Evolutionary conservation across 2,888 invertebrate genomes (phyloP), one percentile per base, ranked within the genome.

Genomic region (Brassicogethes aeneus): DNA sequence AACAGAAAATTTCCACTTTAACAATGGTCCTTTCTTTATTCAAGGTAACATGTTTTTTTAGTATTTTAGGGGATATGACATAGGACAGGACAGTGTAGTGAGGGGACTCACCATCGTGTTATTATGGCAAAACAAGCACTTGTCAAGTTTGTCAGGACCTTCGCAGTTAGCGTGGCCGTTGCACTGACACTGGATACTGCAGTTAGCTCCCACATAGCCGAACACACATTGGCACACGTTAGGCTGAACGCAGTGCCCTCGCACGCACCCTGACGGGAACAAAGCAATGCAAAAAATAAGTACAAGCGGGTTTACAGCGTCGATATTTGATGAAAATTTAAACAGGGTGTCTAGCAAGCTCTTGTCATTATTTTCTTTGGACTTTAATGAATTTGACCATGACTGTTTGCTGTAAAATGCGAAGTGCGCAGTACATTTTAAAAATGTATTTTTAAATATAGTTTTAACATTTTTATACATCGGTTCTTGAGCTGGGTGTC

Each of bases 151-250:
- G 61, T 89, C 86, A 3, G 89, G 89, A 1, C 91, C 89, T 56
- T 80, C 82, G 64, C 95, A 96, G 64, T 93, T 79, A 42, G 93
- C 86, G 69, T 95, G 93, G 0, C 92, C 92, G 64, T 95, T 93
- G 65, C 95, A 96, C 64, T 89, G 83, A 64, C 95, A 95, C 67
- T 91, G 88, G 47, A 88, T 88, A 54, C 88, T 88, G 66, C 95
- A 96, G 71, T 93, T 92, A 52, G 84, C 82, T 39, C 95, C 94
- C 15, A 95, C 92, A 67, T 88, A 95, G 42, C 94, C 94, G 70
- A 96, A 95, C 70, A 91, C 84, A 63, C 95, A 95, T 47, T 80
- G 76, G 60, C 95, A 93, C 43, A 80, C 76, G 60, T 89, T 79
- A 37, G 92, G 92, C 56, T 84, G 80, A 14, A 87, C 71, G 64